Conservation (phyloP, 2,113 vertebrate species). For the Phaethon lepturus region DNA sequence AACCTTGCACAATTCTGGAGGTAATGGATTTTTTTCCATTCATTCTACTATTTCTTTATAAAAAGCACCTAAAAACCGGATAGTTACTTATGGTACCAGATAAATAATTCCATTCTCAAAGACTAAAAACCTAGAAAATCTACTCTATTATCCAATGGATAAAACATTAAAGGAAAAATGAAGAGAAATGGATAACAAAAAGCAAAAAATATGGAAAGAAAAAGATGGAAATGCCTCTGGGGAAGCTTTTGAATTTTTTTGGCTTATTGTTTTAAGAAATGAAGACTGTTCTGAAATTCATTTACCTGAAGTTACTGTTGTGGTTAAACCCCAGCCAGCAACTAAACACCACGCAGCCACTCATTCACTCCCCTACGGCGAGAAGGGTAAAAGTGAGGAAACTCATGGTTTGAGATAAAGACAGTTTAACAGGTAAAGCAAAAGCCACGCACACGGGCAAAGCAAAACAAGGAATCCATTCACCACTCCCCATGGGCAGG, state of each 20-base stretch:
- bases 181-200: background rate
- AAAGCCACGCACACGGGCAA: no score
- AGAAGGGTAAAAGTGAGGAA: no score
- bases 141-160: background rate
- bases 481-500: no score
- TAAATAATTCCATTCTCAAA: background rate
- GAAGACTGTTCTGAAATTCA: background rate
- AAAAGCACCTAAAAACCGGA: accelerated
- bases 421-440: no score
- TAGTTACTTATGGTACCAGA: background rate
- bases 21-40: background rate
- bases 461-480: no score
- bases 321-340: no score
- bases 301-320: background rate
- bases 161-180: background rate
- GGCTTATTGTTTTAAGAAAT: background rate
- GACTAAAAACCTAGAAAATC: background rate
- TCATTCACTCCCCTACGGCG: no score
- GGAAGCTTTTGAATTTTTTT: background rate
- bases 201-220: background rate
- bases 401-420: no score
- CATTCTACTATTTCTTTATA: background rate
- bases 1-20: background rate
- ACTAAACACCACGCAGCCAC: no score
- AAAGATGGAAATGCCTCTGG: background rate